Conservation (phyloP, 2,888 invertebrate genomes). For the Drosophila niveifrons region DNA sequence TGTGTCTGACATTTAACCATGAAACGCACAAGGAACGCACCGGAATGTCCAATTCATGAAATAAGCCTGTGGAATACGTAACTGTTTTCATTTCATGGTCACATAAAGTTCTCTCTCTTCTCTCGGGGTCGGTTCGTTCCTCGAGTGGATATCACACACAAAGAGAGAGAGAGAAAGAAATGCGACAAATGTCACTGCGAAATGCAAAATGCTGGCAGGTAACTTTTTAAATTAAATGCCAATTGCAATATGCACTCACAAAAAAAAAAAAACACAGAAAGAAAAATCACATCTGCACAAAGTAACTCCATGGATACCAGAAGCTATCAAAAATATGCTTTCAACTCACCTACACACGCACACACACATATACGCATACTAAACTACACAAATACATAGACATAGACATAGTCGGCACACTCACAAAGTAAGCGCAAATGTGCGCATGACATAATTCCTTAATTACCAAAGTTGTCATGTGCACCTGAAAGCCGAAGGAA, state of each 20-base stretch:
- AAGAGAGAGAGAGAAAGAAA: not conserved
- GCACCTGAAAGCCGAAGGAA: slow-evolving; percentile 41
- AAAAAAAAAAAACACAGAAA: slow-evolving; percentile 1
- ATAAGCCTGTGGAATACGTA: slow-evolving; percentile 27
- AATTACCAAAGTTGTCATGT: slow-evolving; percentile 78
- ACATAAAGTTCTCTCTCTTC: not conserved
- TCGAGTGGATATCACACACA: not conserved
- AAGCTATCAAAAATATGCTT: slow-evolving; percentile 54
- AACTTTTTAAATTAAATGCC: slow-evolving; percentile 57
- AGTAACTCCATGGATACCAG: slow-evolving; percentile 55
- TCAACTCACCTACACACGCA: not conserved
- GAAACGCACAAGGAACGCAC: slow-evolving; percentile 1
- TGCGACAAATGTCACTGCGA: slow-evolving; percentile 22
- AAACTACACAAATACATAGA: not conserved
- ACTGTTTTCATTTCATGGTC: slow-evolving; percentile 24
- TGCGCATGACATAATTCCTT: slow-evolving; percentile 79
- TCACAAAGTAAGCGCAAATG: slow-evolving; percentile 31
- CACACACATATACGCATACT: slow-evolving; percentile 2
- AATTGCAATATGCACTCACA: slow-evolving; percentile 50
- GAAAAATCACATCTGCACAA: slow-evolving; percentile 34
- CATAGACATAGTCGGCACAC: not conserved
- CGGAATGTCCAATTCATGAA: slow-evolving; percentile 17
- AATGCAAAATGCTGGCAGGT: slow-evolving; percentile 21
- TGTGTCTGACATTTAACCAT: slow-evolving; percentile 35
- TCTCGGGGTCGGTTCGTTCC: not conserved